Conservation (phyloP, 1,140 invertebrate species). For the Zaprionus inermis region DNA sequence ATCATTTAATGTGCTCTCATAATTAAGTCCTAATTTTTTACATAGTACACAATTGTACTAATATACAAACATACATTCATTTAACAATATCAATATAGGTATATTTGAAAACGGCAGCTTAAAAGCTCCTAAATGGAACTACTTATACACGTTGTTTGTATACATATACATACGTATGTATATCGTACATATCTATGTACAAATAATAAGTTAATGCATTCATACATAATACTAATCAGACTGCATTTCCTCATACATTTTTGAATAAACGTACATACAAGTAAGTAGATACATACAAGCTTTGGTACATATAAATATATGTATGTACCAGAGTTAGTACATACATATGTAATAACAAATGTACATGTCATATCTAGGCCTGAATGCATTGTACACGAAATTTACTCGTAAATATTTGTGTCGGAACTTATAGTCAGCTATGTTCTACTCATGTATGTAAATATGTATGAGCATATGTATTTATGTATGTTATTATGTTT, state of each 20-base stretch:
- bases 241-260: not conserved
- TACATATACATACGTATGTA: not conserved
- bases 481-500: slow-evolving; percentile 15
- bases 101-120: too few relatives aligned
- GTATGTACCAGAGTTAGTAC: not conserved
- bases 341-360: not conserved
- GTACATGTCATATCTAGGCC: slow-evolving; percentile 1
- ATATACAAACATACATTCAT: too few relatives aligned
- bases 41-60: too few relatives aligned
- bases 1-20: too few relatives aligned
- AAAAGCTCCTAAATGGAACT: too few relatives aligned
- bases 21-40: too few relatives aligned
- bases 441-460: not conserved
- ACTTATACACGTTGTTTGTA: not conserved
- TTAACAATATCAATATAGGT: too few relatives aligned
- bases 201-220: not conserved
- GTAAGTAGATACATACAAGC: not conserved
- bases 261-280: not conserved
- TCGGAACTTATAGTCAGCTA: not conserved
- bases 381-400: slow-evolving; percentile 1
- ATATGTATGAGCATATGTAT: not conserved
- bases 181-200: not conserved
- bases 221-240: not conserved
- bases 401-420: slow-evolving; percentile 1
- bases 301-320: not conserved